Conservation (phyloP, 1,140 invertebrate genomes). For the Euura lappo region DNA sequence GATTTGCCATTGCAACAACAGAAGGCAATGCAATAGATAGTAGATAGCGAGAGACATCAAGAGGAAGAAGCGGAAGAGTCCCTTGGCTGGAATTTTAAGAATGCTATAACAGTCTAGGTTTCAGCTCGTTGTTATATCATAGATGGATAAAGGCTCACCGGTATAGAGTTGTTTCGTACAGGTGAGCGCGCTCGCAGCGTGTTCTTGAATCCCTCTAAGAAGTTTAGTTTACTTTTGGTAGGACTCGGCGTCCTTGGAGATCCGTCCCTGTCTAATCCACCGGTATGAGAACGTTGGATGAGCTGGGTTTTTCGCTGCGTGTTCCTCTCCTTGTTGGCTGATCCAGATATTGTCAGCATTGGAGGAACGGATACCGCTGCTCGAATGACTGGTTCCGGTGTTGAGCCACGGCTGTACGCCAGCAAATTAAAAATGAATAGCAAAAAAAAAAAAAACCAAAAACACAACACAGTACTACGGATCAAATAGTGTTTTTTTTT, state of each 20-base stretch:
- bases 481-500: slow-evolving; percentile 4
- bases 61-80: slow-evolving; percentile 54
- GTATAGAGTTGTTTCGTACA: slow-evolving; percentile 50
- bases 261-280: slow-evolving; percentile 45
- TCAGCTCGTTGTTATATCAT: neutral
- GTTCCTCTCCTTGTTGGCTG: slow-evolving; percentile 40
- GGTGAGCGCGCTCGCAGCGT: slow-evolving; percentile 60
- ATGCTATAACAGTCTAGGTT: slow-evolving; percentile 15
- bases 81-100: slow-evolving; percentile 53
- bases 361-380: slow-evolving; percentile 45
- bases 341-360: slow-evolving; percentile 35
- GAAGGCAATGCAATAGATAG: slow-evolving; percentile 55
- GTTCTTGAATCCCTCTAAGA: slow-evolving; percentile 68
- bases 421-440: slow-evolving; percentile 57
- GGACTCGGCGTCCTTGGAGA: slow-evolving; percentile 57
- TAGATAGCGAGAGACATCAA: slow-evolving; percentile 56
- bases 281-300: slow-evolving; percentile 52
- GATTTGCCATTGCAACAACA: slow-evolving; percentile 47
- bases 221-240: slow-evolving; percentile 68
- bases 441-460: neutral
- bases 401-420: slow-evolving; percentile 52
- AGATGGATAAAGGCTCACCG: slow-evolving; percentile 45
- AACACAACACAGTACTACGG: slow-evolving; percentile 49
- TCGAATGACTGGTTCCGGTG: slow-evolving; percentile 45
- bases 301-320: slow-evolving; percentile 55